phyloP scores from a whole-genome alignment of 2,888 invertebrate species.

The Leucania comma region DNA sequence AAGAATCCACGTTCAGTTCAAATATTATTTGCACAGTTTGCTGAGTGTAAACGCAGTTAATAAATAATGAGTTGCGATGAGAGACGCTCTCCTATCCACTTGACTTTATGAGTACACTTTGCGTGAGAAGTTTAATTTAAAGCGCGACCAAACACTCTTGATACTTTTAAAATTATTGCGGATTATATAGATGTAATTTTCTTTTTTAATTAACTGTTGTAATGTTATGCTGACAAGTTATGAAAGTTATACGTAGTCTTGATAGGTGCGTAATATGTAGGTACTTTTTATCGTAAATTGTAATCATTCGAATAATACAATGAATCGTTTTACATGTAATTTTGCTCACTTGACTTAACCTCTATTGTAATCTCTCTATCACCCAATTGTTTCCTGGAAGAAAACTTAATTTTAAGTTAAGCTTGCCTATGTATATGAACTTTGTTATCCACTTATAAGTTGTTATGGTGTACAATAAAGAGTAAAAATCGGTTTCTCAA shows the following conservation, averaged over 20 bases:
- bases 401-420: too few species aligned
- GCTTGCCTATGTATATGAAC: too few species aligned
- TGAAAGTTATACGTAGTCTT: not conserved
- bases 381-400: too few species aligned
- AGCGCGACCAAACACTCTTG: slow-evolving; percentile 19
- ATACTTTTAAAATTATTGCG: slow-evolving; percentile 24
- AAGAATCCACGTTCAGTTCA: slow-evolving; percentile 3
- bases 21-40: slow-evolving; percentile 36
- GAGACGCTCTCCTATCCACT: slow-evolving; percentile 24
- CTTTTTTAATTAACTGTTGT: not conserved
- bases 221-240: not conserved
- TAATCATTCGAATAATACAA: too few species aligned
- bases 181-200: slow-evolving; percentile 1
- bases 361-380: too few species aligned
- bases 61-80: slow-evolving; percentile 46
- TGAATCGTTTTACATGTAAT: too few species aligned
- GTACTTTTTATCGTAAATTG: too few species aligned
- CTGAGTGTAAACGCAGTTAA: slow-evolving; percentile 26
- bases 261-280: not conserved
- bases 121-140: slow-evolving; percentile 29
- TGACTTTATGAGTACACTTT: slow-evolving; percentile 36
- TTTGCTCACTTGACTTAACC: too few species aligned
- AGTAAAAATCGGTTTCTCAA: not conserved
- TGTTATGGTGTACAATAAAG: too few species aligned
- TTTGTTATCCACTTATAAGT: too few species aligned